Evolutionary conservation across 2,888 invertebrate genomes (phyloP), one percentile per base, ranked within the genome.

Genomic region (Cordilura impudica): DNA sequence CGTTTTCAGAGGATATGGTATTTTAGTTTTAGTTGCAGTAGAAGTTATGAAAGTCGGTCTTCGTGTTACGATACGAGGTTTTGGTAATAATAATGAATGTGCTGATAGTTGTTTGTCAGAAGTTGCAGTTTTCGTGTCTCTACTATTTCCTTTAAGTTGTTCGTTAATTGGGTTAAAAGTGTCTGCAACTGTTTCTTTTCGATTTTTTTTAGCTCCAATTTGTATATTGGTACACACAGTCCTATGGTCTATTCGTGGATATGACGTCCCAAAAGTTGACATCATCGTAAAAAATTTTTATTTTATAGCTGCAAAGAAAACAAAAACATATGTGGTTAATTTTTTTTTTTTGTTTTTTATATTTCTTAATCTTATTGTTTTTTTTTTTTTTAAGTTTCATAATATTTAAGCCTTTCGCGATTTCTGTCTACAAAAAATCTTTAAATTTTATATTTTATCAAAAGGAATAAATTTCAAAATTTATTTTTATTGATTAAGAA

Each of bases 1-100:
- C 61, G 81, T 74, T 66, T 82, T 76, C 71, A 81, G 77, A 66
- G 84, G 86, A 82, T 84, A 82, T 74, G 84, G 86, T 77, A 84
- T 83, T 83, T 84, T 84, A 78, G 86, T 85, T 82, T 84, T 84
- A 63, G 76, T 49, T n/a, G 72, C 81, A 65, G 76, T 60, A 56
- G 69, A 74, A 39, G 71, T 45, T 60, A 67, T 31, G 45, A 39
- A 14, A 23, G 35, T 65, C 21, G 47, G 51, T 51, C 26, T 63
- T 26, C 54, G 70, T 29, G 47, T 19, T 18, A 45, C 12, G 16
- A 67, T 45, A 12, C 66, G 54, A 0, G 56, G 39, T 61, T 77
- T 35, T 53, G 81, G 56, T 79, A 70, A 69, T 74, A 60, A 43
- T 63, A 66, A 53, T 54, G 10, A 56, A 51, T 51, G 31, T 53